Conservation (phyloP, 1,140 invertebrate genomes). For the Watersipora subatra region DNA sequence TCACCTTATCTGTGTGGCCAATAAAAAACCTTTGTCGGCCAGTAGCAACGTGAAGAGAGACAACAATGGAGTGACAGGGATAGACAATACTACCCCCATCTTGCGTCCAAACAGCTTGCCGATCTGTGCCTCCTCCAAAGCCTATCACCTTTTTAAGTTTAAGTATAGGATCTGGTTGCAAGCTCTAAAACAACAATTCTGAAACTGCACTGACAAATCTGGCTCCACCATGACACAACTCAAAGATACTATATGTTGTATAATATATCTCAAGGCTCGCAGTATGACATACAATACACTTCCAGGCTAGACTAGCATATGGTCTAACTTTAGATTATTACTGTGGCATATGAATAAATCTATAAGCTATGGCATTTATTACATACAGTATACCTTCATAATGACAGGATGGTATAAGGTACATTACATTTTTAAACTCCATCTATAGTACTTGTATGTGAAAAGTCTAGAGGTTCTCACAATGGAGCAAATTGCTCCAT, state of each 20-base stretch:
- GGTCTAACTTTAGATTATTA: too few species aligned
- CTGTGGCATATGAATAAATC: too few species aligned
- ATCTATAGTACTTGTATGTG: too few species aligned
- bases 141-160: slow-evolving; percentile 34
- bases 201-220: not conserved
- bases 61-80: slow-evolving; percentile 36
- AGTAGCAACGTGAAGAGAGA: slow-evolving; percentile 30
- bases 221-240: not conserved
- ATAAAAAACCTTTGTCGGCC: slow-evolving; percentile 38
- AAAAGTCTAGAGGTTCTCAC: too few species aligned
- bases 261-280: not conserved
- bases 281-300: too few species aligned
- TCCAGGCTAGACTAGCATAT: too few species aligned
- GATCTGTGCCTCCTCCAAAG: slow-evolving; percentile 30
- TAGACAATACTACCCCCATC: slow-evolving; percentile 30
- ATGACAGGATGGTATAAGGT: too few species aligned
- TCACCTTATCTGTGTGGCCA: slow-evolving; percentile 39
- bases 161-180: slow-evolving; percentile 37
- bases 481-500: too few species aligned
- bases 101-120: slow-evolving; percentile 16
- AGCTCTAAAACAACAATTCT: slow-evolving; percentile 16
- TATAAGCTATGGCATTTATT: too few species aligned
- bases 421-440: too few species aligned
- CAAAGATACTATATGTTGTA: not conserved
- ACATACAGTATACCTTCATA: too few species aligned